Base-by-base conservation (phyloP, 1,140 invertebrate species). In the Chymomyza costata region DNA sequence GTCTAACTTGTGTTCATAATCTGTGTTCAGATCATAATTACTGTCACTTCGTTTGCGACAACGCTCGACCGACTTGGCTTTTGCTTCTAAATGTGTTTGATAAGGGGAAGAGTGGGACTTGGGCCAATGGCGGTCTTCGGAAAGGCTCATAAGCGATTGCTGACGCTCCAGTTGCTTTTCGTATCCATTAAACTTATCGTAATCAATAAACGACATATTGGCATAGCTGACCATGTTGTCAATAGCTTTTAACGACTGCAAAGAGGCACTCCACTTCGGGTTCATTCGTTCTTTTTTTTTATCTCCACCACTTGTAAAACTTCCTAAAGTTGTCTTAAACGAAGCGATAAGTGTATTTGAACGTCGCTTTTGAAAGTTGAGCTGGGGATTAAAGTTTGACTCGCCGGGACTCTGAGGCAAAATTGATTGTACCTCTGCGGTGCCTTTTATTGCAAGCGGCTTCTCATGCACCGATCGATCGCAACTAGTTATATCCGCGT, bases 221-320 rank as follows among this genome's bases (percentile, higher is more conserved):
- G 81, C 73, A 61, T 86, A 86, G 45, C 81, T 85, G 19, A 86
- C 84, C 84, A 86, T 86, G 39, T 85, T 84, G 35, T 86, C 84
- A 30, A 86, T 83, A 19, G 84, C 84, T 46, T 86, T 84, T 56
- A 86, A 41, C 13, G 74, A 85, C 14, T 83, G 80, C 57, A 86
- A 38, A 3, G 84, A 86, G 10, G 84, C 83, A 7, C 84, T 83
- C 84, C 84, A 86, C 48, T 82, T 83, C 31, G 84, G 73, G 35
- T 85, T 85, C 47, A 84, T 53, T 43, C 81, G 69, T 7, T 84
- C 80, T 46, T 82, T 84, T 16, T 84, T 83, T 41, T 83, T 67
- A 30, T 55, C 32, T 21, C 47, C 38, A 11, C 45, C 40, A 0
- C 59, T 39, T 2, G 64, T 66, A 1, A 78, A 11, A 0, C 56